Conservation (phyloP, 2,113 vertebrate genomes). For the Oceanites oceanicus region DNA sequence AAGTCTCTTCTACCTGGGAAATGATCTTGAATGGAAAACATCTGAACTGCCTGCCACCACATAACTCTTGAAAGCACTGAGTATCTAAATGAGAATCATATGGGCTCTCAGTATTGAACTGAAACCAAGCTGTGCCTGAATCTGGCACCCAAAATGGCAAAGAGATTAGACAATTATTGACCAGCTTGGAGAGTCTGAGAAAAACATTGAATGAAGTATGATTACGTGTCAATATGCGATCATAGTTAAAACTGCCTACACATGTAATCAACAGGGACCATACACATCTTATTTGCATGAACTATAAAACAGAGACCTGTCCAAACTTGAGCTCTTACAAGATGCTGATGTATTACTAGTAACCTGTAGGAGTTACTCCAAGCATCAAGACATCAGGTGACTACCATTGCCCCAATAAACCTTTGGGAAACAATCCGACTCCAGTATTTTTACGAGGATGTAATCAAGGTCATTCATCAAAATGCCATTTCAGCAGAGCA, state of each 20-base stretch:
- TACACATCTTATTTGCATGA: neutral
- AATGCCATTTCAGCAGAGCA: neutral
- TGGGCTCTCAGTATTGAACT: neutral
- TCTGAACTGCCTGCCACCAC: neutral
- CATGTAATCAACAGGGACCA: neutral
- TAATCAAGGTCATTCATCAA: neutral
- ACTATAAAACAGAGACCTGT: neutral
- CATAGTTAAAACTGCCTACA: neutral
- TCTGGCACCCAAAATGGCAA: neutral
- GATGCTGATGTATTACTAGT: neutral
- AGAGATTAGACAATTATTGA: neutral
- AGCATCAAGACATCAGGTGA: neutral
- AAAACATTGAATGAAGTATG: neutral
- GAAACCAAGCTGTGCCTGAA: neutral
- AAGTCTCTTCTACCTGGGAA: neutral
- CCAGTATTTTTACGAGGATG: neutral
- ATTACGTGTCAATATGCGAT: rapidly evolving
- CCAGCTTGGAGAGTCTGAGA: neutral
- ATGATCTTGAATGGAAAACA: neutral
- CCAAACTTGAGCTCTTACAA: neutral
- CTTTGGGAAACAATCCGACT: neutral
- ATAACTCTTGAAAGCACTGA: neutral
- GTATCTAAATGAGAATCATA: neutral
- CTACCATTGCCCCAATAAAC: neutral
- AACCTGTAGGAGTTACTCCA: neutral